Evolutionary conservation across 1,140 invertebrate species (phyloP), one percentile per base, ranked within the genome.

Genomic region (Bombus difficillimus): DNA sequence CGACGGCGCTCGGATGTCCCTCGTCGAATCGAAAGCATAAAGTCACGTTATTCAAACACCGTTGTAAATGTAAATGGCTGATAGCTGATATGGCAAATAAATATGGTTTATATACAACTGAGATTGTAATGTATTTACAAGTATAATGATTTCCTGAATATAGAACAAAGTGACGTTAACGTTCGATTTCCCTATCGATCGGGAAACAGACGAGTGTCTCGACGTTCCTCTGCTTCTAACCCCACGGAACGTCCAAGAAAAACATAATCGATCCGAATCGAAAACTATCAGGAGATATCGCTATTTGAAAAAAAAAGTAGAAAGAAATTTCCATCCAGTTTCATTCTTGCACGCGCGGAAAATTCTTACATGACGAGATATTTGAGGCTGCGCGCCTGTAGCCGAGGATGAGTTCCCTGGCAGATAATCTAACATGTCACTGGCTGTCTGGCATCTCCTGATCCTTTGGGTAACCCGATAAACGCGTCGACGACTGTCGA

Each of bases 81-180:
- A 90, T 85, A 83, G 86, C 86, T 90, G 83, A 76, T 89, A 89
- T 89, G 80, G 90, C 89, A 89, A 91, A 91, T 91, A 91, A 90
- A 91, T 91, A 91, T 91, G 90, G 76, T 91, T 91, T 91, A 87
- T 68, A 77, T 47, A 73, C 71, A 73, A 47, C 6, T 47, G 71
- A 25, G 4, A 28, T 53, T 22, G 1, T 22, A 53, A 22, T 22
- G 6, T 22, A 47, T 47, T 15, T 47, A 22, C 18, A 53, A 22
- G 34, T 12, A 37, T 5, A 39, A 28, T 10, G n/a, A 76, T 59
- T 76, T 76, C 57, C 57, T 68, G 62, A 47, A 68, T 3, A 47
- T 18, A 68, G 41, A 34, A 10, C 32, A 68, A 12, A 28, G 3
- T n/a, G 5, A 15, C 3, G 1, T 37, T 1, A n/a, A 78, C 28